These are phyloP conservation scores for Folsomia manolachei DNA, from an alignment of 2,888 invertebrate species.

Conservation along the genomic window DNA sequence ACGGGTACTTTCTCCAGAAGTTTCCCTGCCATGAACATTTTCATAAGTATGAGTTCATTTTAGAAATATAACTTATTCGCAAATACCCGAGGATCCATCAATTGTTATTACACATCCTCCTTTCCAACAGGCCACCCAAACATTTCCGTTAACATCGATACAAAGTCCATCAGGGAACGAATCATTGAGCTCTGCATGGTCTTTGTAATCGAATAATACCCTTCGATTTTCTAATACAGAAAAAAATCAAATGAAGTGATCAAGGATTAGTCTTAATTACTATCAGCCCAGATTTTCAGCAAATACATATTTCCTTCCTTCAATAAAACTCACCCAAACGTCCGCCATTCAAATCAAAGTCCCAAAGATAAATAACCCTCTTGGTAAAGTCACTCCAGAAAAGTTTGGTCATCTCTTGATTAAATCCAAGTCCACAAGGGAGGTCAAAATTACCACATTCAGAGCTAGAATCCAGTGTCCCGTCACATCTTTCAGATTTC, in stretches of 20 bases:
- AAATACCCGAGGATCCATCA: background rate
- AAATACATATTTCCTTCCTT: no score
- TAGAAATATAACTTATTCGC: background rate
- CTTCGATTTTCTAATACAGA: constrained; percentile 51
- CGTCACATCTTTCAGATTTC: no score
- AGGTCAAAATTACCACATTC: no score
- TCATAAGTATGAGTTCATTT: background rate
- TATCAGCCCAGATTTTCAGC: no score
- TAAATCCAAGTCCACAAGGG: background rate
- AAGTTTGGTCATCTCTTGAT: background rate
- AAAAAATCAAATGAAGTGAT: no score
- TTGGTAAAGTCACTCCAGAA: background rate
- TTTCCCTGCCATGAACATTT: background rate
- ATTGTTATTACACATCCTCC: constrained; percentile 1
- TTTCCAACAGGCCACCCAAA: constrained; percentile 12
- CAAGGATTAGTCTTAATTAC: no score
- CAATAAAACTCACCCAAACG: background rate
- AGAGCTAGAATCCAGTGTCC: no score
- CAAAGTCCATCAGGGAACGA: constrained; percentile 2
- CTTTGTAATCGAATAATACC: constrained; percentile 50
- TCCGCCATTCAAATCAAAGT: background rate
- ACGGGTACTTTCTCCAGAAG: background rate
- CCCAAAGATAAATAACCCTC: background rate
- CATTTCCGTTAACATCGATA: background rate
- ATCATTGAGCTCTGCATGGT: constrained; percentile 45